phyloP scores from a whole-genome alignment of 1,140 invertebrate species.

The Micrasema longulum region DNA sequence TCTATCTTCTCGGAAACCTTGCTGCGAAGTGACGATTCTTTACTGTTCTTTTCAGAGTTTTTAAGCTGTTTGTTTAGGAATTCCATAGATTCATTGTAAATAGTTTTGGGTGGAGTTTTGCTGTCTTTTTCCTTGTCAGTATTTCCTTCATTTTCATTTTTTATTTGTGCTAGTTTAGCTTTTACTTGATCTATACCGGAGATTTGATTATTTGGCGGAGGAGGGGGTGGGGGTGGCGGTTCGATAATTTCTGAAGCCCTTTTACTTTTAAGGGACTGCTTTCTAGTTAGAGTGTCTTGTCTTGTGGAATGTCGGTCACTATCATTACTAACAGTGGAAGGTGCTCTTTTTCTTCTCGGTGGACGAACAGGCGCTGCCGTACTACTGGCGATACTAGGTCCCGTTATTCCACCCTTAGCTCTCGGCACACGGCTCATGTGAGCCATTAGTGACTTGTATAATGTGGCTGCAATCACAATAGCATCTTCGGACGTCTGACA shows the following conservation, averaged over 20 bases:
- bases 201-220: constrained; percentile 61
- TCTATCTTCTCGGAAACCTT: constrained; percentile 68
- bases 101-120: constrained; percentile 62
- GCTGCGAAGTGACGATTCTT: constrained; percentile 63
- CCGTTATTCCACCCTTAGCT: constrained; percentile 78
- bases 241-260: constrained; percentile 61
- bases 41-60: constrained; percentile 58
- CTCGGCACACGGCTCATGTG: constrained; percentile 77
- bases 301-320: constrained; percentile 60
- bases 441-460: constrained; percentile 87
- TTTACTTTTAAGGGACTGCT: constrained; percentile 57
- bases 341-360: constrained; percentile 70
- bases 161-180: constrained; percentile 69
- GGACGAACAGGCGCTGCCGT: constrained; percentile 67
- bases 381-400: constrained; percentile 75
- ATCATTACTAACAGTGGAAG: constrained; percentile 71
- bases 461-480: constrained; percentile 88
- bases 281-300: constrained; percentile 47
- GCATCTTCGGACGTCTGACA: constrained; percentile 90
- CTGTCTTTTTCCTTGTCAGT: constrained; percentile 57
- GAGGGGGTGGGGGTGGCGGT: constrained; percentile 54
- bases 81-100: constrained; percentile 58
- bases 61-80: constrained; percentile 51
- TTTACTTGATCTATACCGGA: constrained; percentile 68
- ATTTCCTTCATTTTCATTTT: constrained; percentile 59